These are phyloP conservation scores for Andrena fulva DNA, from an alignment of 2,888 invertebrate species.

Conservation along the genomic window DNA sequence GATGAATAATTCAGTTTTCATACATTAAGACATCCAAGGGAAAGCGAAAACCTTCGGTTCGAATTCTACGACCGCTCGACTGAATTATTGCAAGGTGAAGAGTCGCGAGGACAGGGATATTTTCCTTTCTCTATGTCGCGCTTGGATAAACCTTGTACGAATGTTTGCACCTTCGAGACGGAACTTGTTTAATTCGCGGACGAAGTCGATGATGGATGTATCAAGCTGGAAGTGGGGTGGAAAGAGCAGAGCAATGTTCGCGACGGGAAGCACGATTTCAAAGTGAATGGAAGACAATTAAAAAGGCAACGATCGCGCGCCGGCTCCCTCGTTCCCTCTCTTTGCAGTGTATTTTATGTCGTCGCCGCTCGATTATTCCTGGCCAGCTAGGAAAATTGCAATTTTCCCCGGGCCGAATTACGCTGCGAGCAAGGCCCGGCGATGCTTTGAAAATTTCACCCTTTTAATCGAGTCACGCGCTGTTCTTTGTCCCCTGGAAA, in stretches of 20 bases:
- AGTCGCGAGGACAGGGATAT: neutral
- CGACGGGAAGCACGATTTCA: conserved; percentile 38
- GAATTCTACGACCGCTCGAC: conserved; percentile 15
- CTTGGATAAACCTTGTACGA: neutral
- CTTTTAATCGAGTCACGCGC: conserved; percentile 57
- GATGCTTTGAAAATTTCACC: conserved; percentile 37
- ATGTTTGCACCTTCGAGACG: neutral
- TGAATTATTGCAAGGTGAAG: conserved; percentile 40
- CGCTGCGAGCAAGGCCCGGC: conserved; percentile 33
- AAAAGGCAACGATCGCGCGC: conserved; percentile 59
- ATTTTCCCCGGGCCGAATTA: conserved; percentile 68
- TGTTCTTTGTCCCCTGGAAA: conserved; percentile 11
- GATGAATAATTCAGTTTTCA: too few species aligned
- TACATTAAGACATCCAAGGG: too few species aligned
- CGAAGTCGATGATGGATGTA: conserved; percentile 27
- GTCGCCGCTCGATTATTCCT: conserved; percentile 47
- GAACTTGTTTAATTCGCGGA: conserved; percentile 38
- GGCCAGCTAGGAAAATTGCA: conserved; percentile 53
- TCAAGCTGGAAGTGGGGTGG: neutral
- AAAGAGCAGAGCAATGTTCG: conserved; percentile 53
- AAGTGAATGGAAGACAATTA: conserved; percentile 59
- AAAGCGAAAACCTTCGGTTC: conserved; percentile 12
- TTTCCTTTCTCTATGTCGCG: neutral
- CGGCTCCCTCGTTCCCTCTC: conserved; percentile 24
- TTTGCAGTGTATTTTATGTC: conserved; percentile 59